These are phyloP conservation scores for Peromyscus nudipes DNA, from an alignment of 2,797 vertebrate species.

Conservation along the genomic window DNA sequence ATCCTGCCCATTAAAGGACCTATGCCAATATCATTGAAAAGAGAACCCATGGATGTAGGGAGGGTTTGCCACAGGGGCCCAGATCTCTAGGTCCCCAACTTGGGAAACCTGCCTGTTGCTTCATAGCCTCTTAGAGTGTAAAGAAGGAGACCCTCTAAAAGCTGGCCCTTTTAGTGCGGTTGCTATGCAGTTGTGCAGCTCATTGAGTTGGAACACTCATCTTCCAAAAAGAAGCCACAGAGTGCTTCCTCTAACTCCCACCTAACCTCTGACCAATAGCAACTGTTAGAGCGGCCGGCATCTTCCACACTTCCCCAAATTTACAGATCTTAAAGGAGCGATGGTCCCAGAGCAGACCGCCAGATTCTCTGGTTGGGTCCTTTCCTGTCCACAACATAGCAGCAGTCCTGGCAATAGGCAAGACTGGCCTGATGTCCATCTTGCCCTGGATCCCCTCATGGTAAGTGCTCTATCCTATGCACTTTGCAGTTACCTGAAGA, in stretches of 20 bases:
- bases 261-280: not conserved
- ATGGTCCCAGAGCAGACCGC: not conserved
- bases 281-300: not conserved
- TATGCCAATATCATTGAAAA: not conserved
- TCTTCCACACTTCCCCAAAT: conserved; percentile 34
- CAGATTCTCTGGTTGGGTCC: not conserved
- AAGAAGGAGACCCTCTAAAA: not conserved
- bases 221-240: conserved; percentile 47
- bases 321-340: not conserved
- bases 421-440: not conserved
- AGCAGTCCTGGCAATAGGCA: not conserved
- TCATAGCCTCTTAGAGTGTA: not conserved
- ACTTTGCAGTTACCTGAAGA: not conserved
- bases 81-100: not conserved
- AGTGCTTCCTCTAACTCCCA: not conserved
- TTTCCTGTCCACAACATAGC: not conserved
- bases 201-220: not conserved
- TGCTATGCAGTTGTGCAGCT: not conserved
- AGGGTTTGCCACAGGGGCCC: not conserved
- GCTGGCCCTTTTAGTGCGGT: conserved; percentile 38
- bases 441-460: not conserved
- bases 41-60: not conserved
- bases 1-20: not conserved
- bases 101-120: not conserved
- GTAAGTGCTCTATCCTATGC: not conserved